Percentiles rank a stretch among this genome's conserved stretches.
Conservation (phyloP, 2,797 vertebrate genomes). For the Danio albolineatus region DNA sequence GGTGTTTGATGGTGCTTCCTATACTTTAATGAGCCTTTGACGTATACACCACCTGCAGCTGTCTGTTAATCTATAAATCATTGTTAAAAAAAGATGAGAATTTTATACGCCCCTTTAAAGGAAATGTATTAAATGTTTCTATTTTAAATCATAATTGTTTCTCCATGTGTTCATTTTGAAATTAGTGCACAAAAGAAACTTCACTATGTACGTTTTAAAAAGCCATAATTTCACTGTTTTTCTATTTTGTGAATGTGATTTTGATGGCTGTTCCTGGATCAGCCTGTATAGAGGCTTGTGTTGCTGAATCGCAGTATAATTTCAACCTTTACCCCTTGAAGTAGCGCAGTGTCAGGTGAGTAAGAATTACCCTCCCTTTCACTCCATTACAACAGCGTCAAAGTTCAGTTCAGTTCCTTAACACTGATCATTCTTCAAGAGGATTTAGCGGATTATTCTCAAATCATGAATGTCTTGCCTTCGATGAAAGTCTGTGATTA, state of each 20-base stretch:
- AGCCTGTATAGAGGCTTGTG: conserved; percentile 26
- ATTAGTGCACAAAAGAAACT: not conserved
- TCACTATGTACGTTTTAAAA: not conserved
- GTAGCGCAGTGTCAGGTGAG: conserved; percentile 68
- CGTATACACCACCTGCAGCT: not conserved
- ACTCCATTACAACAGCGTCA: conserved; percentile 65
- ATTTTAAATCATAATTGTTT: not conserved
- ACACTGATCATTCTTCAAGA: conserved; percentile 14
- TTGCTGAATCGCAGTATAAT: conserved; percentile 42
- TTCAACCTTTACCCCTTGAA: conserved; percentile 59
- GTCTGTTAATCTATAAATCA: conserved; percentile 31
- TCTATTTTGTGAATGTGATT: not conserved
- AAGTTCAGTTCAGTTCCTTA: conserved; percentile 67
- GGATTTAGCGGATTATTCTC: not conserved
- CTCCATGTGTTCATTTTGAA: conserved; percentile 1
- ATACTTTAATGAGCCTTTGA: conserved; percentile 14
- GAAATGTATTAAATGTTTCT: conserved; percentile 44
- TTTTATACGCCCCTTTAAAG: conserved; percentile 3
- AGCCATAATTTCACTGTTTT: not conserved
- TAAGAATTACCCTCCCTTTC: conserved; percentile 61
- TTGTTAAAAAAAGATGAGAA: conserved; percentile 8
- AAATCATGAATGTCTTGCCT: conserved; percentile 21
- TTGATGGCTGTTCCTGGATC: not conserved
- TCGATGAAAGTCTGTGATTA: conserved; percentile 4
- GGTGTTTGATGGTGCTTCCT: not conserved